Base-by-base conservation (phyloP, 2,113 vertebrate genomes). In the Tenebrosternarchus preto region DNA sequence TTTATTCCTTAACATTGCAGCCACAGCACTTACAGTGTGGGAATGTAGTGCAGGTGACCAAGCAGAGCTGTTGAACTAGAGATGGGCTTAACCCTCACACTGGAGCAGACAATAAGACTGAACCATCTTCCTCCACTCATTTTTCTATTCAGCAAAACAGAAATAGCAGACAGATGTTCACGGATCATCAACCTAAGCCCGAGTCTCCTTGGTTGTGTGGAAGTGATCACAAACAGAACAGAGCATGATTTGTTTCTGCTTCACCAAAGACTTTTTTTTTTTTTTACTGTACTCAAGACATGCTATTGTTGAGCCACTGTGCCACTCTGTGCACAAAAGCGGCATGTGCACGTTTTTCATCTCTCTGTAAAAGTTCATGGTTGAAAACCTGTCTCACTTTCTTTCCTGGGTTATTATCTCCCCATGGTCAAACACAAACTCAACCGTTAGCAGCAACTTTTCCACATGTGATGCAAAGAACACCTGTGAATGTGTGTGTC, bases 361-460 rank as follows among this genome's bases (percentile, higher is more conserved):
- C 6, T 19, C 24, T 43, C 8, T 43, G 33, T 43, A 67, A 76
- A 61, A 19, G 33, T 53, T 53, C 31, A 39, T 43, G 33, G 57
- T 22, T 57, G 16, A 27, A 77, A 57, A 57, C 43, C 25, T 8
- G 76, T 39, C 59, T 59, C 55, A 29, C 19, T 46, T 70, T 71
- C 43, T 50, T 31, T 4, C 22, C 39, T 29, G 22, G 5, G 19
- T 80, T 8, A 78, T 77, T 68, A 63, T 53, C 22, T 57, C 36
- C n/a, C 16, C 46, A 3, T 59, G 33, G 59, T 22, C 43, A 56
- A 61, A 77, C 67, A 64, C 22, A 61, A 33, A 46, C 56, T 68
- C 70, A 74, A 74, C 64, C 70, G 29, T 24, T 22, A n/a, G 70
- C 55, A 43, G 67, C 36, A 36, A 20, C 55, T 29, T 36, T 29